phyloP scores from a whole-genome alignment of 2,797 vertebrate genomes.

The Mormyrus hasselquistii region DNA sequence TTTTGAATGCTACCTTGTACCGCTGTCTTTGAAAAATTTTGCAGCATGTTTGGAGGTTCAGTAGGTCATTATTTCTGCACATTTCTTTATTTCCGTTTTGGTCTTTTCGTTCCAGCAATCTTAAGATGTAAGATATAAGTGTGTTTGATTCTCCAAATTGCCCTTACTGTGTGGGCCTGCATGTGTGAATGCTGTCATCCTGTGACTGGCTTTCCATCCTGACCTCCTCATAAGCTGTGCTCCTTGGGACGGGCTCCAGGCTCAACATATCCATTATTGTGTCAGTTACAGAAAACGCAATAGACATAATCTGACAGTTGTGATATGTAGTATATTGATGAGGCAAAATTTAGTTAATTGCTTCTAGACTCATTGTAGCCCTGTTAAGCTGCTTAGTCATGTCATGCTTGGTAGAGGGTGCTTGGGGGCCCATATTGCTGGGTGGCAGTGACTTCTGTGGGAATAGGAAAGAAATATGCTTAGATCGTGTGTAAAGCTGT shows the following conservation, averaged over 20 bases:
- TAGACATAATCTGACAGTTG: constrained; percentile 14
- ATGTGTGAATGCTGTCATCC: background rate
- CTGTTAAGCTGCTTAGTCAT: constrained; percentile 34
- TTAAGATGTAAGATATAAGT: background rate
- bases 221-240: background rate
- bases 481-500: constrained; percentile 45
- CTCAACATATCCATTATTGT: background rate
- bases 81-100: background rate
- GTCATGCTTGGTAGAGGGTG: constrained; percentile 15
- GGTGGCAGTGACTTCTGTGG: constrained; percentile 43
- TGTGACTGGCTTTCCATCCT: background rate
- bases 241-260: background rate
- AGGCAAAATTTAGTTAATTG: constrained; percentile 43
- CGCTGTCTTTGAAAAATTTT: background rate
- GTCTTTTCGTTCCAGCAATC: background rate
- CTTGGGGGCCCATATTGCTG: constrained; percentile 31
- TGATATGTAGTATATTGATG: background rate
- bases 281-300: background rate
- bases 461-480: constrained; percentile 49
- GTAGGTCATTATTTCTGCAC: background rate
- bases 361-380: constrained; percentile 30
- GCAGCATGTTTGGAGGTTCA: background rate
- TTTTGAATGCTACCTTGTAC: background rate
- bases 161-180: background rate
- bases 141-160: background rate